Percentiles rank a stretch among this genome's conserved stretches.
phyloP scores from a whole-genome alignment of 92 coral and sea anemone species.

The Bergia puertoricense region DNA sequence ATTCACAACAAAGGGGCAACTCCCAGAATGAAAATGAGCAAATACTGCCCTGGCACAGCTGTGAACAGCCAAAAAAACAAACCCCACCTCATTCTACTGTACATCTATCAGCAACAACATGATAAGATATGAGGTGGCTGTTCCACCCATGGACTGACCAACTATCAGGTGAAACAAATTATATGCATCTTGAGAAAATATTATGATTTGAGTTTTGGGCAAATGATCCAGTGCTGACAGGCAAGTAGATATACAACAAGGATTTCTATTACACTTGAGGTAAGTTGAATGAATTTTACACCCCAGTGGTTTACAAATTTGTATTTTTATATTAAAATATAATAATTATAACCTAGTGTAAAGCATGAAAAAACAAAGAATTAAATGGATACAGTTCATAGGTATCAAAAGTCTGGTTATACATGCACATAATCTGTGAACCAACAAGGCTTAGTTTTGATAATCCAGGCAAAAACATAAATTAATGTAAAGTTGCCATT shows the following conservation, averaged over 20 bases:
- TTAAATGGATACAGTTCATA: background rate
- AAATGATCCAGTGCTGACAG: background rate
- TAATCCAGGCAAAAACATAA: background rate
- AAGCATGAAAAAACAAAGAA: background rate
- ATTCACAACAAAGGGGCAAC: background rate
- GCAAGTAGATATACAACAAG: background rate
- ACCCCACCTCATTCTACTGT: background rate
- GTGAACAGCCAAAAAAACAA: background rate
- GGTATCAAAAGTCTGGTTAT: background rate
- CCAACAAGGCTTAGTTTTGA: background rate
- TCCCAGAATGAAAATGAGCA: conserved; percentile 11
- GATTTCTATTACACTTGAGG: background rate
- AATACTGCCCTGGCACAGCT: background rate
- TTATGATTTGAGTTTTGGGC: background rate
- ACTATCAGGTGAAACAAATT: background rate
- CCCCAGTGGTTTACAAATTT: background rate
- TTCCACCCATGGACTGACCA: background rate
- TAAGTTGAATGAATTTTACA: background rate
- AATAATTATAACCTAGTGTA: background rate
- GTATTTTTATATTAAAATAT: no score
- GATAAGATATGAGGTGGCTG: conserved; percentile 19
- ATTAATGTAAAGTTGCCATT: background rate
- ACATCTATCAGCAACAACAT: background rate
- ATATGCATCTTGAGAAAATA: background rate
- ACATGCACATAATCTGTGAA: background rate